phyloP scores from a whole-genome alignment of 2,888 invertebrate genomes.

The Pyrgus malvae region DNA sequence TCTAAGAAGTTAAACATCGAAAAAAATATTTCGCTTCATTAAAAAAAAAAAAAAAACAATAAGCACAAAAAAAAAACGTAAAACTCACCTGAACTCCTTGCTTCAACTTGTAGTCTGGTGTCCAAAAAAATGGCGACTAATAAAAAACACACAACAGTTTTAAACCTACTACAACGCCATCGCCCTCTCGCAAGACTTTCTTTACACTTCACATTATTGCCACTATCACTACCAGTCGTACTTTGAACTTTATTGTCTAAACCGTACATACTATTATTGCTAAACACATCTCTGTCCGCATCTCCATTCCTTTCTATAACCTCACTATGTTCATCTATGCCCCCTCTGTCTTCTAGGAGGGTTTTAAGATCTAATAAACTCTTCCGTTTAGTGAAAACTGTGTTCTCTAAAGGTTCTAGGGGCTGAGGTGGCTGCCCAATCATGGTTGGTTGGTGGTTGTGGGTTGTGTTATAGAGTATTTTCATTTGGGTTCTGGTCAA shows the following conservation, averaged over 20 bases:
- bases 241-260: constrained; percentile 53
- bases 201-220: constrained; percentile 51
- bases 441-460: constrained; percentile 49
- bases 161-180: constrained; percentile 64
- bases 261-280: constrained; percentile 55
- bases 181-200: constrained; percentile 47
- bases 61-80: no score
- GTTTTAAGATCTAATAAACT: constrained; percentile 70
- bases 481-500: constrained; percentile 56
- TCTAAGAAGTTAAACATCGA: background rate
- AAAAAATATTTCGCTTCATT: background rate
- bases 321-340: constrained; percentile 38
- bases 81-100: constrained; percentile 73
- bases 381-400: constrained; percentile 56
- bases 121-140: constrained; percentile 61
- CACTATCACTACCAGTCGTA: constrained; percentile 41
- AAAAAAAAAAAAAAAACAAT: background rate
- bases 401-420: constrained; percentile 57
- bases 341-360: constrained; percentile 74
- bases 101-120: constrained; percentile 55
- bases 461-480: constrained; percentile 35
- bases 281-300: constrained; percentile 44
- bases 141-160: constrained; percentile 66
- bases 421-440: constrained; percentile 44
- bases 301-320: constrained; percentile 35